Base-by-base conservation (phyloP, 2,113 vertebrate species). In the Psilopogon haemacephalus region DNA sequence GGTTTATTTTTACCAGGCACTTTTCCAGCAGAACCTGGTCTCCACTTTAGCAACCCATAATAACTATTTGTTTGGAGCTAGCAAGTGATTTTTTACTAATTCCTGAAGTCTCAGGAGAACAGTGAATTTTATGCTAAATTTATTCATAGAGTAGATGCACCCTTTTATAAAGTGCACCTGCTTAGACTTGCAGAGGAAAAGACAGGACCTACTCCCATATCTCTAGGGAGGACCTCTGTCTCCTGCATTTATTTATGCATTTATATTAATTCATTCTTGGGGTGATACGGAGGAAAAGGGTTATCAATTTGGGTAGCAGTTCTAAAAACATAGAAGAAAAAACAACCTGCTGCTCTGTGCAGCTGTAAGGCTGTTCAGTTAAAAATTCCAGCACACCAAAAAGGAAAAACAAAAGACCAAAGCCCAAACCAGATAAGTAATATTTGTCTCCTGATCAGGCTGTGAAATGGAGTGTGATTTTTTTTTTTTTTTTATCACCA, bases 81-180 rank as follows among this genome's bases (percentile, higher is more conserved):
- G 82, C 33, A 42, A 87, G 48, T 38, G 54, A 69, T 35, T 87
- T 84, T 91, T 80, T 84, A 86, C 81, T 94, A 93, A 97, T 90
- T 94, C 60, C 28, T 38, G 17, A 88, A 48, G 13, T 62, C 81
- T 74, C 28, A 30, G 26, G 83, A 91, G 67, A 84, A 74, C 26
- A 80, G 40, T 4, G 23, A 89, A 88, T 88, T 87, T 93, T 71
- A 84, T 88, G 73, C 65, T 87, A 93, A 81, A 87, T 95, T 89
- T 95, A 97, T 96, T 96, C 95, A 93, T 94, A 79, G 75, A 85
- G 52, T 72, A 89, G 78, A 70, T 46, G 33, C n/a, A 54, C 56
- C 52, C 93, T 80, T 77, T 54, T 9, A 44, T 75, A 74, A 86
- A 84, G 30, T 80, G 42, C 76, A 91, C 70, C 83, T 94, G 89